Evolutionary conservation across 2,797 vertebrate species (phyloP), one percentile per base, ranked within the genome.

Genomic region (Acropternis orthonyx): DNA sequence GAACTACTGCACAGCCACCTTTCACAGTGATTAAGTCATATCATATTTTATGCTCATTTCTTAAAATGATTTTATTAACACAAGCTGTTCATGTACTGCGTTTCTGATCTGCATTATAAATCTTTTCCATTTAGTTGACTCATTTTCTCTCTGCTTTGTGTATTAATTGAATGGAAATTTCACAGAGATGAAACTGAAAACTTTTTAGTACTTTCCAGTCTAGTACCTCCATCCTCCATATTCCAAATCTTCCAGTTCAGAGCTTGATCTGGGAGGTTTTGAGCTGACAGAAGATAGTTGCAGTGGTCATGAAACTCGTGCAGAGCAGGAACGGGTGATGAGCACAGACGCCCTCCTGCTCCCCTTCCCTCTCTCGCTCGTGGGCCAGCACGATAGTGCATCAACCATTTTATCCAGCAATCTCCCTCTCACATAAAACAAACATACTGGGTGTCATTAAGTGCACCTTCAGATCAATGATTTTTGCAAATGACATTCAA

Each of bases 401-500:
- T 97, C 96, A 97, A 89, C 68, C 81, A 22, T 96, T 92, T 96
- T 96, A 97, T 96, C 97, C 96, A 36, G 71, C 94, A 91, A 89
- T 97, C 97, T 97, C 92, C 49, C 24, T 76, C 97, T 93, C 93
- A 89, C 94, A 97, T 97, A 97, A 98, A 97, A 97, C 96, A 97
- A 98, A 97, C 94, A 98, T 95, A 88, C 94, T 52, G 58, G 89
- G 88, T 97, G 88, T 97, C 96, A 97, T 97, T 98, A 98, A 97
- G 94, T 97, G 90, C 93, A 98, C 97, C 97, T 98, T 98, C 96
- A 97, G 97, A 97, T 98, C 96, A 97, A 97, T 98, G 97, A 95
- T 97, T 98, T 98, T 97, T 97, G 95, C 96, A 98, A 98, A 98
- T 98, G 97, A 98, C 97, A 97, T 97, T 98, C 96, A 97, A 97